Conservation (phyloP, 2,797 vertebrate genomes). For the Rhinoraja longicauda region DNA sequence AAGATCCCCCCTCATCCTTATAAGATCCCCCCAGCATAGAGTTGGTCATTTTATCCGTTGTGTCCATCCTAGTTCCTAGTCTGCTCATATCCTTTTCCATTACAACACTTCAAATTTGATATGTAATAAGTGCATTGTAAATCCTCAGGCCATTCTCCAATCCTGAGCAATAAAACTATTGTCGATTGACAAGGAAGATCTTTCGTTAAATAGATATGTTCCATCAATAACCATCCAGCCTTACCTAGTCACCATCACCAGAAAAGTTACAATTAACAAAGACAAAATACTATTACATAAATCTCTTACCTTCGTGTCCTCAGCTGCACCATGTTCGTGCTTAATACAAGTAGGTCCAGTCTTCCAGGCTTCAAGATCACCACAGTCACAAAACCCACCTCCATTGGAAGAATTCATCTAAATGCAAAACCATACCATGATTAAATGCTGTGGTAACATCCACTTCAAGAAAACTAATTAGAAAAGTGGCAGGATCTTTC, state of each 20-base stretch:
- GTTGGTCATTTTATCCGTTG: too few relatives aligned
- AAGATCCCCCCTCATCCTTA: too few relatives aligned
- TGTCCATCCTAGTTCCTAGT: too few relatives aligned
- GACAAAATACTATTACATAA: not conserved
- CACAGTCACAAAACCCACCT: constrained; percentile 96
- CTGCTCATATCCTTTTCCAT: too few relatives aligned
- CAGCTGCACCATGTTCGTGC: constrained; percentile 72
- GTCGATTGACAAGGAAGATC: not conserved
- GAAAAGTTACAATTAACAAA: not conserved
- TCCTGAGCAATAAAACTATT: not conserved
- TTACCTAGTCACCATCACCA: not conserved
- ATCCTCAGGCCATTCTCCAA: not conserved
- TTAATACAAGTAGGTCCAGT: constrained; percentile 82
- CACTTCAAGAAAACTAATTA: not conserved
- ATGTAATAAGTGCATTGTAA: not conserved
- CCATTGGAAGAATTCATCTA: constrained; percentile 95
- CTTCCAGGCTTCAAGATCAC: constrained; percentile 94
- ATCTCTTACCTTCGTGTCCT: constrained; percentile 34
- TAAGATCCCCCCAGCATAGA: too few relatives aligned
- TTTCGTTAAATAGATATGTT: too few relatives aligned
- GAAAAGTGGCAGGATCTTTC: not conserved
- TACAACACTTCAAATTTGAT: too few relatives aligned
- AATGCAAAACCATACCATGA: constrained; percentile 32
- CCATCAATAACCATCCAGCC: not conserved
- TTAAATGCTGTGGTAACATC: constrained; percentile 33